Conservation (phyloP, 1,140 invertebrate species). For the Cylas formicarius region DNA sequence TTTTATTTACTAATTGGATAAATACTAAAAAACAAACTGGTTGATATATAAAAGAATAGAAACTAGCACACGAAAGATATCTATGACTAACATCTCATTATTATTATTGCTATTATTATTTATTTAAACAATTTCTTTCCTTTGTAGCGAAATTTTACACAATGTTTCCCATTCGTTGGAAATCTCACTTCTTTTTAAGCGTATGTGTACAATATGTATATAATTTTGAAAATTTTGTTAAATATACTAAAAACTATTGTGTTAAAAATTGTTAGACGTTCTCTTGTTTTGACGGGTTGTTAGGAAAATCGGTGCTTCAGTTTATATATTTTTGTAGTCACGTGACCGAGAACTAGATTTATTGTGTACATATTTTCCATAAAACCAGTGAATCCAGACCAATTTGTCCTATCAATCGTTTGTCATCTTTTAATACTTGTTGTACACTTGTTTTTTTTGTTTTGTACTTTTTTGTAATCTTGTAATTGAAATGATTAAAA, state of each 20-base stretch:
- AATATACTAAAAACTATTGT: background rate
- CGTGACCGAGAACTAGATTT: too few relatives aligned
- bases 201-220: slow-evolving; percentile 18
- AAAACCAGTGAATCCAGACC: background rate
- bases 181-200: slow-evolving; percentile 16
- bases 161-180: slow-evolving; percentile 19
- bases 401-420: too few relatives aligned
- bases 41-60: slow-evolving; percentile 9
- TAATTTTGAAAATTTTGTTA: slow-evolving; percentile 15
- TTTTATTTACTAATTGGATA: slow-evolving; percentile 5
- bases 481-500: too few relatives aligned
- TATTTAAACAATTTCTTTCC: slow-evolving; percentile 12
- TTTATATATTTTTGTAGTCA: too few relatives aligned
- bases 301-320: background rate
- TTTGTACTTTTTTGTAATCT: too few relatives aligned
- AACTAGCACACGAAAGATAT: slow-evolving; percentile 10
- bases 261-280: background rate
- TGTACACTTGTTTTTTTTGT: too few relatives aligned
- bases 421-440: too few relatives aligned
- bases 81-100: slow-evolving; percentile 12
- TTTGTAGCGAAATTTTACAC: slow-evolving; percentile 8
- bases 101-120: slow-evolving; percentile 18
- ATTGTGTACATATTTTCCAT: too few relatives aligned
- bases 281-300: background rate
- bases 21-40: slow-evolving; percentile 1